These are phyloP conservation scores for Orussus abietinus DNA, from an alignment of 1,140 invertebrate genomes.

Conservation along the genomic window DNA sequence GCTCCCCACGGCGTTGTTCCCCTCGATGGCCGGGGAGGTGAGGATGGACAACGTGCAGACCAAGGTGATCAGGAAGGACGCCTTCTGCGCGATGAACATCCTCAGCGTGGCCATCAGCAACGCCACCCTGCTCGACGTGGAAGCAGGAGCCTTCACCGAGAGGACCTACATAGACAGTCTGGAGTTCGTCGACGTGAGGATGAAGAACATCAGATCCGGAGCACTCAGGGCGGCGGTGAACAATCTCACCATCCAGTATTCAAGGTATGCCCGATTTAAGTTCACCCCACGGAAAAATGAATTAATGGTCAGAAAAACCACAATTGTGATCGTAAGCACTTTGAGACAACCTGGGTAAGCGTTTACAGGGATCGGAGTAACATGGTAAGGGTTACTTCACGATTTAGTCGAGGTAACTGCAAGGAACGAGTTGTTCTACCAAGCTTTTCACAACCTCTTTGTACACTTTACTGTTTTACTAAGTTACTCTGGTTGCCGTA, in stretches of 20 bases:
- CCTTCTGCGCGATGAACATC: slow-evolving; percentile 64
- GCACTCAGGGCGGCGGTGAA: slow-evolving; percentile 63
- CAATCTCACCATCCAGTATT: slow-evolving; percentile 64
- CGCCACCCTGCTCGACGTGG: slow-evolving; percentile 58
- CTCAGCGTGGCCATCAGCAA: slow-evolving; percentile 60
- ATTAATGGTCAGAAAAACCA: slow-evolving; percentile 4
- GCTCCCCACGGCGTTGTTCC: slow-evolving; percentile 61
- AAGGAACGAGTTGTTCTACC: too few species aligned
- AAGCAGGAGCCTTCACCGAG: slow-evolving; percentile 62
- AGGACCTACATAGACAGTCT: slow-evolving; percentile 61
- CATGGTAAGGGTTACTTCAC: too few species aligned
- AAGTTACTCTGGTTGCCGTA: too few species aligned
- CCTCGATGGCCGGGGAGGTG: slow-evolving; percentile 61
- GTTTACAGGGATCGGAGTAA: too few species aligned
- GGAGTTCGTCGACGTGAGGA: slow-evolving; percentile 58
- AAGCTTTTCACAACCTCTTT: too few species aligned
- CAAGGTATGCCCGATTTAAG: too few species aligned
- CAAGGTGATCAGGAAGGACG: slow-evolving; percentile 55
- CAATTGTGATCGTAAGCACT: too few species aligned
- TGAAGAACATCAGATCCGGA: slow-evolving; percentile 55
- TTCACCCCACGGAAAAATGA: slow-evolving; percentile 4
- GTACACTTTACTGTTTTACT: too few species aligned
- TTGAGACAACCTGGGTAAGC: too few species aligned
- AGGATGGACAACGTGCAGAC: slow-evolving; percentile 58
- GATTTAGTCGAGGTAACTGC: too few species aligned